Conservation (phyloP, 2,888 invertebrate genomes). For the Scaptomyza polygonia region DNA sequence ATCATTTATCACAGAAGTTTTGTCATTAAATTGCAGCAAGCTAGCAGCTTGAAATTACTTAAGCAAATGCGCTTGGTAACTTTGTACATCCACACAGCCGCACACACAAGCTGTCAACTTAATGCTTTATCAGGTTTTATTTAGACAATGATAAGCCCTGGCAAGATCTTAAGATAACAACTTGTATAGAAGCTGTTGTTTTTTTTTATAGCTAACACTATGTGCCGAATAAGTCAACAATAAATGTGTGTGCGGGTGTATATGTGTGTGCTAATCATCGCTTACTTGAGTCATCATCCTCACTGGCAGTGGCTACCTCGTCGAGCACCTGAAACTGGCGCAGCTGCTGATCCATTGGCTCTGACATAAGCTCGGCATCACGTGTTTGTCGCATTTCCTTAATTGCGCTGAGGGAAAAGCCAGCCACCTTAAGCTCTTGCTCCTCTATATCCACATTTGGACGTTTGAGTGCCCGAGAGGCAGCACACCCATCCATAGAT, state of each 20-base stretch:
- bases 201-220: constrained; percentile 22
- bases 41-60: constrained; percentile 14
- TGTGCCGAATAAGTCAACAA: constrained; percentile 10
- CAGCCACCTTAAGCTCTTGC: constrained; percentile 78
- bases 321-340: constrained; percentile 88
- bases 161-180: constrained; percentile 65
- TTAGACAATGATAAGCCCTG: constrained; percentile 60
- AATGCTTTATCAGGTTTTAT: constrained; percentile 64
- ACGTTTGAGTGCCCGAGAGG: constrained; percentile 35
- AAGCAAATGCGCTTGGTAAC: constrained; percentile 23
- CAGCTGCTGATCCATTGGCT: constrained; percentile 83
- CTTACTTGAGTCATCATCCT: constrained; percentile 81
- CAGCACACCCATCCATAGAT: background rate
- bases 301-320: constrained; percentile 86
- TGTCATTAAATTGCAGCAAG: constrained; percentile 38
- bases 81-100: constrained; percentile 6
- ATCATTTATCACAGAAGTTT: constrained; percentile 13
- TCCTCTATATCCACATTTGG: constrained; percentile 60
- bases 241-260: background rate
- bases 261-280: constrained; percentile 8
- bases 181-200: constrained; percentile 33
- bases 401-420: constrained; percentile 82
- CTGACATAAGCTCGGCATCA: constrained; percentile 74
- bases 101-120: constrained; percentile 13
- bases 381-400: constrained; percentile 80